phyloP scores from a whole-genome alignment of 2,113 vertebrate species.

The Rostratula benghalensis region DNA sequence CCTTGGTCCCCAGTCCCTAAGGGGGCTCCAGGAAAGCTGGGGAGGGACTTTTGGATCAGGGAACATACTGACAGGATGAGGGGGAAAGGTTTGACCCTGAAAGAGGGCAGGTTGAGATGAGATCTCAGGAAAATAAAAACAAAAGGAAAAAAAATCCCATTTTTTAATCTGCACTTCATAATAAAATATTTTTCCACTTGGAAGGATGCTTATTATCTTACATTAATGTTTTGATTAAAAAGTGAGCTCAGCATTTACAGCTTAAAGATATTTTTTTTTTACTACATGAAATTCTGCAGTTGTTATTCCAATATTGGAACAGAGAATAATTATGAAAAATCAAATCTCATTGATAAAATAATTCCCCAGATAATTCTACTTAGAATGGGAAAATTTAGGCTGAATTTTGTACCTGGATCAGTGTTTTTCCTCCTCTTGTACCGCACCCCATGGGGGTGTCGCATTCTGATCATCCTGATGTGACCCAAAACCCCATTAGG shows the following conservation, averaged over 20 bases:
- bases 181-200: neutral
- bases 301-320: neutral
- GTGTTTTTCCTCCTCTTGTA: neutral
- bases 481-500: neutral
- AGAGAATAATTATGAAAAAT: neutral
- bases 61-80: neutral
- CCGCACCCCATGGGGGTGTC: fast-evolving
- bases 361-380: neutral
- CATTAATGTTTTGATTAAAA: neutral
- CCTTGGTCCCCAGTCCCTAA: neutral
- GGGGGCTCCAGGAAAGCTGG: neutral
- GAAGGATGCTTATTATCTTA: neutral
- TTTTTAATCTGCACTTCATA: neutral
- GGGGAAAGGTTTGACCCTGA: neutral
- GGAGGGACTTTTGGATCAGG: neutral
- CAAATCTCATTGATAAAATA: neutral
- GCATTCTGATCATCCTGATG: neutral
- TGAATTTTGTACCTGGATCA: neutral
- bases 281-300: neutral
- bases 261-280: neutral
- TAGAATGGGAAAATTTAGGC: neutral
- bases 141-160: neutral
- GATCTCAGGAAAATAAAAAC: neutral
- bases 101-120: neutral
- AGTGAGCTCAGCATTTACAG: neutral